Evolutionary conservation across 1,140 invertebrate species (phyloP).

Genomic region (Drosophila pruinosa): DNA sequence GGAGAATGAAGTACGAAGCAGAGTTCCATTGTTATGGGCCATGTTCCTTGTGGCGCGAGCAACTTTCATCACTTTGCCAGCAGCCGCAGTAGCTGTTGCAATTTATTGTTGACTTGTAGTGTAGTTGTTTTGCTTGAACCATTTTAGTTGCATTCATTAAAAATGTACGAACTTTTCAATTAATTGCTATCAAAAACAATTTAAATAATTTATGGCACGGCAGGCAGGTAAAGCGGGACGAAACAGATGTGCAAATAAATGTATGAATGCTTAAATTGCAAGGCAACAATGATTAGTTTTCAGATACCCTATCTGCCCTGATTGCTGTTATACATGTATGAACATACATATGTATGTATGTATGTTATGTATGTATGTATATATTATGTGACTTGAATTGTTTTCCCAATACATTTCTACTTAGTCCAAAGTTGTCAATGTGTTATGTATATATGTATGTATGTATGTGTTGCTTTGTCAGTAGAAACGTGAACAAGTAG

Average conservation of each 20-base stretch:
- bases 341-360: neutral
- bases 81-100: neutral
- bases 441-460: neutral
- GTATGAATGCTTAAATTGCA: neutral
- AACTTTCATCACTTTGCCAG: neutral
- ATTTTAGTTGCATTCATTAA: conserved; percentile 27
- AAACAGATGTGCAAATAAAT: conserved; percentile 52
- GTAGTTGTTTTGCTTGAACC: conserved; percentile 3
- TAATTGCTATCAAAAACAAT: conserved; percentile 51
- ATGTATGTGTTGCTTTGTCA: too few relatives aligned
- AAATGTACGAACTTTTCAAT: conserved; percentile 41
- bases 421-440: too few relatives aligned
- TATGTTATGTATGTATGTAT: neutral
- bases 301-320: neutral
- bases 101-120: neutral
- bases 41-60: neutral
- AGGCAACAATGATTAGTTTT: neutral
- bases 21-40: neutral
- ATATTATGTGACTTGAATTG: too few relatives aligned
- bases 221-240: conserved; percentile 22
- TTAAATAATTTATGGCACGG: conserved; percentile 46
- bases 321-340: neutral
- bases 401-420: neutral
- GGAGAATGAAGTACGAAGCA: neutral
- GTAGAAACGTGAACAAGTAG: too few relatives aligned